Percentiles rank a stretch among this genome's conserved stretches.
These are phyloP conservation scores for Agrotis clavis DNA, from an alignment of 2,888 invertebrate genomes.

Conservation along the genomic window DNA sequence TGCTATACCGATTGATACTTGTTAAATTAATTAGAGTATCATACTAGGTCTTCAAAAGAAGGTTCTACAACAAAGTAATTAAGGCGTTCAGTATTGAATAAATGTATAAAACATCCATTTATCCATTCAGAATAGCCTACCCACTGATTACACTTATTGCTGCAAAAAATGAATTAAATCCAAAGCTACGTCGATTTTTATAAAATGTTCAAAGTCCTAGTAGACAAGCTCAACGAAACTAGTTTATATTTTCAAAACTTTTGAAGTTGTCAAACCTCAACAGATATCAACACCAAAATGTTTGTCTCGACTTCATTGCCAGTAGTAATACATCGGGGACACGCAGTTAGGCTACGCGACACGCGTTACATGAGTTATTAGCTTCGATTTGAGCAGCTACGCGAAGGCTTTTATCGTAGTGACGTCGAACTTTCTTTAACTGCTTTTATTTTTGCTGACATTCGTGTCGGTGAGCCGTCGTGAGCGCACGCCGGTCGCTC, in stretches of 20 bases:
- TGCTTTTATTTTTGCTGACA: conserved; percentile 80
- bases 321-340: conserved; percentile 61
- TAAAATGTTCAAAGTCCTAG: neutral
- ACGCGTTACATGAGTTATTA: conserved; percentile 81
- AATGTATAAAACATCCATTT: no score
- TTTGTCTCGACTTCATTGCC: conserved; percentile 42
- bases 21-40: neutral
- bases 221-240: neutral
- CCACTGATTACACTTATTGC: neutral
- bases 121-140: no score
- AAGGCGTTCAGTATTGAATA: no score
- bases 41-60: neutral
- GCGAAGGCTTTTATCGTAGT: conserved; percentile 83
- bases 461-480: conserved; percentile 75
- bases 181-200: neutral
- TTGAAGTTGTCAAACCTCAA: conserved; percentile 16
- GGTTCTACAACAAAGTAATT: neutral
- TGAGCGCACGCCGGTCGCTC: conserved; percentile 79
- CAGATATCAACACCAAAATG: conserved; percentile 11
- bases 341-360: conserved; percentile 75
- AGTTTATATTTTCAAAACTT: neutral
- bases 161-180: neutral
- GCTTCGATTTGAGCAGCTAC: conserved; percentile 81
- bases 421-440: conserved; percentile 87
- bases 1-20: conserved; percentile 6